Evolutionary conservation across 2,797 vertebrate genomes (phyloP), one percentile per base, ranked within the genome.

Genomic region (Etheostoma nigrum): DNA sequence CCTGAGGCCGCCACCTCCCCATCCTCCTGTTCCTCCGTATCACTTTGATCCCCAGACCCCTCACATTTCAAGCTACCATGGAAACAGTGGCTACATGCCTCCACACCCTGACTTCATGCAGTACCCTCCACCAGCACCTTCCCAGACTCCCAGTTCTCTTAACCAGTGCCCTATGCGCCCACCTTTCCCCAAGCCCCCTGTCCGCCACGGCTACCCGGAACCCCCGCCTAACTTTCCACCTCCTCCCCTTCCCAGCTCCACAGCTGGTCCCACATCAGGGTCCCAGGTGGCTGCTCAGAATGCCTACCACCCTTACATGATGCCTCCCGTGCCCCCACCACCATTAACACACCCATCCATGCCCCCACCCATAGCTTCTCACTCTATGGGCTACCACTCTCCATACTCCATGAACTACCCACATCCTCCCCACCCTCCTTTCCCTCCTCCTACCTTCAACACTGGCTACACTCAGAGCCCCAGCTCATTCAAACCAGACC

Each of bases 151-250:
- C 40, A 90, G 83, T 59, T 76, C 96, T 14, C 89, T 96, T 1
- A 94, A 92, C 69, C 96, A 96, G 59, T 97, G 96, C 83, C 95
- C 96, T 0, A 64, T 96, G 25, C 94, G 96, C 12, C 96, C 96
- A 0, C 96, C 97, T 0, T 98, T 96, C 84, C 90, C 96, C 2
- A 96, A 91, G 79, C 95, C 96, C 19, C 95, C 96, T 0, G 85
- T 96, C 57, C 92, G 96, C 3, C 97, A 96, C 62, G 96, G 95
- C 59, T 99, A 97, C 59, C 95, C 97, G 0, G 96, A 97, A 12
- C 96, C 96, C 1, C 96, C 96, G 0, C 98, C 97, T 0, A 97
- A 95, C 84, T 99, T 97, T 8, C 97, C 97, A 4, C 97, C 97
- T 2, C 97, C 97, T 0, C 96, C 97, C 0, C 86, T 97, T 57